Evolutionary conservation across 1,140 invertebrate species (phyloP).

Genomic region (Bicyclus anynana): DNA sequence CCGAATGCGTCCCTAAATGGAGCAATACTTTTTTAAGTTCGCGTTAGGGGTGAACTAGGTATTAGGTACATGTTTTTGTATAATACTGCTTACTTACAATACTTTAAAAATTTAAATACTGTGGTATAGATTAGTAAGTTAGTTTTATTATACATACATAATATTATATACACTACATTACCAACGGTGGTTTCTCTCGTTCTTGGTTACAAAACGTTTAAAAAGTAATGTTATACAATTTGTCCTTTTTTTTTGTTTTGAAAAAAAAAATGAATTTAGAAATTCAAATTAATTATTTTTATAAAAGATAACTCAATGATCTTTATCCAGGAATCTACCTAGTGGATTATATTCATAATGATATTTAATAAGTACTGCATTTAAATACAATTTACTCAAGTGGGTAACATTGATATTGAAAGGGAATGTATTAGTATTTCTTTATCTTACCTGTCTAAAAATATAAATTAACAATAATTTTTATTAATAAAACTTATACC

Average conservation of each 20-base stretch:
- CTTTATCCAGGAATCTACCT: too few species aligned
- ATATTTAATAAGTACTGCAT: neutral
- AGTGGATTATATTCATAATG: neutral
- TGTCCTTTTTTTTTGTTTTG: too few species aligned
- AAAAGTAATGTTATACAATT: too few species aligned
- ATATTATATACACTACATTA: constrained; percentile 5
- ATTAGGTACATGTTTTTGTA: neutral
- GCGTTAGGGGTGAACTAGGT: neutral
- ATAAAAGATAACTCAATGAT: too few species aligned
- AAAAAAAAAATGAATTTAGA: too few species aligned
- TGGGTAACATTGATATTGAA: neutral
- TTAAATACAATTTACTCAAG: neutral
- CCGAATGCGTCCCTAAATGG: too few species aligned
- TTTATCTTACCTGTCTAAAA: neutral
- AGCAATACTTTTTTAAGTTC: too few species aligned
- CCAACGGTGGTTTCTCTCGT: constrained; percentile 26
- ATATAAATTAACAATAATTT: neutral
- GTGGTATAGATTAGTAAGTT: constrained; percentile 2
- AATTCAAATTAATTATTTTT: too few species aligned
- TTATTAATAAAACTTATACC: constrained; percentile 20
- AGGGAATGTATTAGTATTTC: constrained; percentile 28
- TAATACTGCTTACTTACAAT: too few species aligned
- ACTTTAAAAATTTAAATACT: too few species aligned
- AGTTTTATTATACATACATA: neutral
- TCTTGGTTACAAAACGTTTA: neutral